A percentile compares a stretch with the other conserved stretches of the same genome.
Conservation (phyloP, 2,888 invertebrate genomes). For the Polyploca ridens region DNA sequence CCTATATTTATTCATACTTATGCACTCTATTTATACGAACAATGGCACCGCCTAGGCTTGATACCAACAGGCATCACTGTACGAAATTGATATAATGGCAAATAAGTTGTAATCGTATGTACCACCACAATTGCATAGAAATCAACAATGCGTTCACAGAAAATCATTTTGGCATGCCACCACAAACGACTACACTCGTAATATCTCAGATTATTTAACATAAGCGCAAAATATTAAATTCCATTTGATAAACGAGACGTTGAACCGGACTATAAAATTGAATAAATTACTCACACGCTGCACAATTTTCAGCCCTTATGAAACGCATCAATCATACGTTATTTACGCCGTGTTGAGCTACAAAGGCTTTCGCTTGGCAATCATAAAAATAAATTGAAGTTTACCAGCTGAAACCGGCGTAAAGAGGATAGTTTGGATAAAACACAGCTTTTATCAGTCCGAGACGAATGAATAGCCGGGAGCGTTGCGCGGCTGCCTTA, state of each 20-base stretch:
- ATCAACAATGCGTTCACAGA: conserved; percentile 25
- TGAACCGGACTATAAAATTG: conserved; percentile 51
- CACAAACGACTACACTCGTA: conserved; percentile 21
- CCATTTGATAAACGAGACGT: conserved; percentile 52
- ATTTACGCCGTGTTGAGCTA: conserved; percentile 28
- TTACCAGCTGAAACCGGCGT: conserved; percentile 33
- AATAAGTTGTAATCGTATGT: conserved; percentile 21
- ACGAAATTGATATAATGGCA: not conserved
- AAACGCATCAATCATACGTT: conserved; percentile 55
- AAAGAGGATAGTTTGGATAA: conserved; percentile 53
- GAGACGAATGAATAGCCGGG: conserved; percentile 55
- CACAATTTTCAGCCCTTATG: conserved; percentile 51
- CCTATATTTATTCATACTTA: too few relatives aligned
- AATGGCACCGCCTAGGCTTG: not conserved
- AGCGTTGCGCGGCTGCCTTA: conserved; percentile 49
- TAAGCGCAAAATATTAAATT: conserved; percentile 70
- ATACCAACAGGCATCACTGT: not conserved
- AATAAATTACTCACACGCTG: conserved; percentile 59
- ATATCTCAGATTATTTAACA: conserved; percentile 40
- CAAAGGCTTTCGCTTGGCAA: conserved; percentile 32
- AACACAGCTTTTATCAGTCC: conserved; percentile 59
- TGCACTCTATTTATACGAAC: not conserved
- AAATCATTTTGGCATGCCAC: conserved; percentile 27
- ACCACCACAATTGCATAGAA: conserved; percentile 34
- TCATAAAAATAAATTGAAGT: conserved; percentile 57